These are phyloP conservation scores for Stratiolaelaps scimitus DNA, from an alignment of 1,140 invertebrate genomes.

Conservation along the genomic window DNA sequence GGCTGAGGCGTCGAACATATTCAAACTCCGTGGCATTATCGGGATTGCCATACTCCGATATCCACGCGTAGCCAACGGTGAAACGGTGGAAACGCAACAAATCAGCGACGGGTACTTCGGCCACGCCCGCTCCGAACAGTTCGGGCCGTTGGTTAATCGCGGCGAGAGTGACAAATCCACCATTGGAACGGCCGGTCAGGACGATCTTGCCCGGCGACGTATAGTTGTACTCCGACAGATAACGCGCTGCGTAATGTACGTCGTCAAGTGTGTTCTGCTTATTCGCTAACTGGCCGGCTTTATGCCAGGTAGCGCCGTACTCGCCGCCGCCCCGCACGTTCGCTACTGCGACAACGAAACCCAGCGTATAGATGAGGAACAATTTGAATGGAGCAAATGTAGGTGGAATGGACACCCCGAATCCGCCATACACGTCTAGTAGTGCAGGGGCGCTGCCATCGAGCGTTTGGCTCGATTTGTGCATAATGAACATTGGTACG, in stretches of 20 bases:
- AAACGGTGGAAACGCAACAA: conserved; percentile 97
- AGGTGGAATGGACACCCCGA: conserved; percentile 81
- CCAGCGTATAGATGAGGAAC: conserved; percentile 77
- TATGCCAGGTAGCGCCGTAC: conserved; percentile 95
- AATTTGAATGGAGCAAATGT: conserved; percentile 65
- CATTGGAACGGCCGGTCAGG: conserved; percentile 91
- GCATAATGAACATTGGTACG: conserved; percentile 93
- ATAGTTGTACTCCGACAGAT: conserved; percentile 68
- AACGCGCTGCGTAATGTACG: conserved; percentile 81
- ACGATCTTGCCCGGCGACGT: conserved; percentile 56
- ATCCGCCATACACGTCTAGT: conserved; percentile 94
- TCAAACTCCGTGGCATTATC: conserved; percentile 73
- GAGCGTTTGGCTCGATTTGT: conserved; percentile 37
- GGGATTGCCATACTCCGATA: conserved; percentile 84
- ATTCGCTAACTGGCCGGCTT: conserved; percentile 72
- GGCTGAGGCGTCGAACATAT: conserved; percentile 52
- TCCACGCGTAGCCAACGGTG: conserved; percentile 93
- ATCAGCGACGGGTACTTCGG: conserved; percentile 91
- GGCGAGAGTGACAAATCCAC: conserved; percentile 80
- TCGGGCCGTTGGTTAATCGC: conserved; percentile 88
- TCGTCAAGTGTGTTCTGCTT: conserved; percentile 98
- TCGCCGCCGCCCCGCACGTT: conserved; percentile 94
- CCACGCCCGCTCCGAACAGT: conserved; percentile 76
- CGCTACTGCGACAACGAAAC: conserved; percentile 74
- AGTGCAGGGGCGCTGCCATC: conserved; percentile 63